These are phyloP conservation scores for Litocranius walleri DNA, from an alignment of 2,113 vertebrate species.

Conservation along the genomic window DNA sequence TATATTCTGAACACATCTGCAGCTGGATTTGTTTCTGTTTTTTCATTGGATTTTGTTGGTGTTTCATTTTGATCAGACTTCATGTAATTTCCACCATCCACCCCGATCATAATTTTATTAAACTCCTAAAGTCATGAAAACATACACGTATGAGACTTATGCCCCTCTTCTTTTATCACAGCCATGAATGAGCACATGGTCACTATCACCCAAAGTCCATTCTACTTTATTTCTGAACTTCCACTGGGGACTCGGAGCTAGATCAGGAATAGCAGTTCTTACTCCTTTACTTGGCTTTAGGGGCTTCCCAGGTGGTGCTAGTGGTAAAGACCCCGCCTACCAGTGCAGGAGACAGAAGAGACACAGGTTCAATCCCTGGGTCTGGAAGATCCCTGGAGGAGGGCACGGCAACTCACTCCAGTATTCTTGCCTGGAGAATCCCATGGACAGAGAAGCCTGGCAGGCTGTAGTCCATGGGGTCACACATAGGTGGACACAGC, in stretches of 20 bases:
- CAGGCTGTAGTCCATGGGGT: neutral
- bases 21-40: neutral
- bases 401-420: neutral
- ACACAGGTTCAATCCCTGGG: neutral
- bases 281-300: neutral
- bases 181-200: neutral
- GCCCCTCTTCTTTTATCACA: neutral
- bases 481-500: neutral
- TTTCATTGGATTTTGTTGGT: neutral
- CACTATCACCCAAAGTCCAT: neutral
- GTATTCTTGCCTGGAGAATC: neutral
- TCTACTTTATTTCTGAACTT: neutral
- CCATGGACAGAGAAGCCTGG: neutral
- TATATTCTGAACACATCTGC: neutral
- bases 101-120: neutral
- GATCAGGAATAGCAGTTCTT: neutral
- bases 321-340: neutral
- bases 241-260: neutral
- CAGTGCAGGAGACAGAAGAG: neutral
- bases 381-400: neutral
- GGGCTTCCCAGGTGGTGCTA: neutral
- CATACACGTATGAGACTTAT: neutral
- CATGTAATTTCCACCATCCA: neutral
- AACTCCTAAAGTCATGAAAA: neutral
- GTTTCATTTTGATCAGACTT: neutral